phyloP scores from a whole-genome alignment of 2,888 invertebrate species.

The Slavum lentiscoides region DNA sequence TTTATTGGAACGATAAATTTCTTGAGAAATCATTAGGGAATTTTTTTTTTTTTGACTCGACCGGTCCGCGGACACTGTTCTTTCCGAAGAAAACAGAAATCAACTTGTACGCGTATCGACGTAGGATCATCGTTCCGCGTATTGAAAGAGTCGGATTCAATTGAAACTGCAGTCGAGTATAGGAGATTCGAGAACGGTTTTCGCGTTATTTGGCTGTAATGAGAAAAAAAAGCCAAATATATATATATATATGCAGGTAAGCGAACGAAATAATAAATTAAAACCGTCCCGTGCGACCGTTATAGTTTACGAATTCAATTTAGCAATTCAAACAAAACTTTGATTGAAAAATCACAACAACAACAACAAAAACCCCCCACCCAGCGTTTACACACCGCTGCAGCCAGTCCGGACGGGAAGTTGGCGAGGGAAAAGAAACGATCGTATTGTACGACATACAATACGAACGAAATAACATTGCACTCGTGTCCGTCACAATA shows the following conservation, averaged over 20 bases:
- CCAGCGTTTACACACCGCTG: too few relatives aligned
- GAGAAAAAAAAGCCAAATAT: neutral
- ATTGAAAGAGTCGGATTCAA: too few relatives aligned
- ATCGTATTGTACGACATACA: neutral
- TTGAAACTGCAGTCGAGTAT: too few relatives aligned
- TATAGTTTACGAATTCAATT: constrained; percentile 34
- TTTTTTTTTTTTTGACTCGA: too few relatives aligned
- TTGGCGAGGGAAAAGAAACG: neutral
- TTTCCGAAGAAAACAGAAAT: too few relatives aligned
- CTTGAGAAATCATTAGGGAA: too few relatives aligned
- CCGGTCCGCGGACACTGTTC: too few relatives aligned
- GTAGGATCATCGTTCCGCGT: too few relatives aligned
- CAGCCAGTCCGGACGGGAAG: neutral
- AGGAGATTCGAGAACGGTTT: too few relatives aligned
- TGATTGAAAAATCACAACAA: constrained; percentile 1
- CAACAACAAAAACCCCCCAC: neutral
- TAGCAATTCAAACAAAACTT: constrained; percentile 31
- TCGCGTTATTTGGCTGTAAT: neutral
- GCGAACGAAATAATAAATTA: neutral
- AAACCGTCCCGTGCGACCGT: neutral
- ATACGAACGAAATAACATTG: constrained; percentile 9
- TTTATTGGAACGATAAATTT: too few relatives aligned
- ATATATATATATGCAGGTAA: neutral
- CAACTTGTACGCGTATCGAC: too few relatives aligned
- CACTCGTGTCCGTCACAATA: constrained; percentile 1